These are phyloP conservation scores for Phylloscopus whistleri DNA, from an alignment of 2,113 vertebrate genomes.

Conservation along the genomic window DNA sequence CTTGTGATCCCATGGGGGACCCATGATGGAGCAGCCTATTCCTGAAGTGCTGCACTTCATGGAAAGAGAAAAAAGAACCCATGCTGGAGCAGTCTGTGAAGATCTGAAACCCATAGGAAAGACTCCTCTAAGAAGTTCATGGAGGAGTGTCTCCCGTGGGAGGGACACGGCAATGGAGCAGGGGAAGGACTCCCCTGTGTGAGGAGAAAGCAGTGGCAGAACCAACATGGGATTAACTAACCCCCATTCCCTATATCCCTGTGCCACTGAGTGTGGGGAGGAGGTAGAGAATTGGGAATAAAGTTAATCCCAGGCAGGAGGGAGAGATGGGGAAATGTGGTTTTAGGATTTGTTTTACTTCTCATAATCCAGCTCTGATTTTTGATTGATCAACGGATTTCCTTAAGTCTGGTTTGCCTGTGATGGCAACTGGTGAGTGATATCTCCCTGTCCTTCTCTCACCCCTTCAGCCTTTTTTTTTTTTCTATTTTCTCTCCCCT, in stretches of 20 bases:
- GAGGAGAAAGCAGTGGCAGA: not conserved
- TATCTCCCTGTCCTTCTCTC: no score
- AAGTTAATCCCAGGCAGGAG: not conserved
- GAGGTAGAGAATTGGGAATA: not conserved
- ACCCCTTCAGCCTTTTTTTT: not conserved
- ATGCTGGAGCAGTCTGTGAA: not conserved
- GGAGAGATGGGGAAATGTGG: accelerated
- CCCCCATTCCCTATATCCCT: not conserved
- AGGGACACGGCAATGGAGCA: accelerated
- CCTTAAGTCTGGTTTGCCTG: not conserved
- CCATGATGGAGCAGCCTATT: not conserved
- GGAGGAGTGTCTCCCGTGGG: accelerated
- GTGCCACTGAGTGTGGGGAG: not conserved
- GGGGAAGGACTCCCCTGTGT: not conserved
- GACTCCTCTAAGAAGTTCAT: not conserved
- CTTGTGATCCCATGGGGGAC: not conserved
- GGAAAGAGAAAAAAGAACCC: not conserved
- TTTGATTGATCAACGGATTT: not conserved
- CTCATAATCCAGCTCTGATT: not conserved
- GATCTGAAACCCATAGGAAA: not conserved
- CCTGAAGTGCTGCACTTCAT: not conserved
- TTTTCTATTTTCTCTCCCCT: not conserved
- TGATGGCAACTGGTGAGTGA: not conserved
- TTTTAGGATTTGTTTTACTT: not conserved
- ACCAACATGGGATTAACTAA: not conserved